Evolutionary conservation across 2,797 vertebrate genomes (phyloP), one percentile per base, ranked within the genome.

Genomic region (Falco concolor): DNA sequence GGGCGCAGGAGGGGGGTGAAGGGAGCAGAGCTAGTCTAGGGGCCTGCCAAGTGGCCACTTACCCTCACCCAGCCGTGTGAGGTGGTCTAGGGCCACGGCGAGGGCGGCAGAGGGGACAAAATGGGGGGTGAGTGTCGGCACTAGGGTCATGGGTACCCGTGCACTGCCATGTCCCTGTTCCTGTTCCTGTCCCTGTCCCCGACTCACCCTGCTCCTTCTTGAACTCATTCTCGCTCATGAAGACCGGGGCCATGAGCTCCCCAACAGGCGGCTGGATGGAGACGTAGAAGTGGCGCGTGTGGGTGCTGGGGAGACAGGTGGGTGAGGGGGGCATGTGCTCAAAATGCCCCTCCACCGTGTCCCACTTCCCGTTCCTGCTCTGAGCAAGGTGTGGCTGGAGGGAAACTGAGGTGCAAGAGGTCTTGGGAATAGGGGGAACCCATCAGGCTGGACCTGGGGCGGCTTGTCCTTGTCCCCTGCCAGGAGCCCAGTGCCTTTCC

Each of bases 211-310:
- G 99, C 79, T 99, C 99, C 93, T 99, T 99, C 97, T 99, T 99
- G 97, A 99, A 99, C 93, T 99, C 99, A 0, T 99, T 99, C 96
- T 99, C 99, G 0, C 99, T 99, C 98, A 99, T 98, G 97, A 99
- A 99, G 76, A 99, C 69, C 0, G 99, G 99, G 45, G 98, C 98
- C 99, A 99, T 99, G 93, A 99, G 98, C 95, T 99, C 99, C 69
- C 99, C 99, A 4, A 99, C 99, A 0, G 99, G 99, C 0, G 99
- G 99, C 97, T 99, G 99, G 97, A 99, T 99, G 18, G 99, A 98
- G 89, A 99, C 99, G 6, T 99, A 99, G 98, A 99, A 99, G 92
- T 99, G 99, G 89, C 98, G 98, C 1, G 98, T 98, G 89, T 99
- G 98, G 53, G 99, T 99, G 98, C 99, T 99, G 93, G 20, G 73